Conservation (phyloP, 2,113 vertebrate genomes). For the Tupaia tana region DNA sequence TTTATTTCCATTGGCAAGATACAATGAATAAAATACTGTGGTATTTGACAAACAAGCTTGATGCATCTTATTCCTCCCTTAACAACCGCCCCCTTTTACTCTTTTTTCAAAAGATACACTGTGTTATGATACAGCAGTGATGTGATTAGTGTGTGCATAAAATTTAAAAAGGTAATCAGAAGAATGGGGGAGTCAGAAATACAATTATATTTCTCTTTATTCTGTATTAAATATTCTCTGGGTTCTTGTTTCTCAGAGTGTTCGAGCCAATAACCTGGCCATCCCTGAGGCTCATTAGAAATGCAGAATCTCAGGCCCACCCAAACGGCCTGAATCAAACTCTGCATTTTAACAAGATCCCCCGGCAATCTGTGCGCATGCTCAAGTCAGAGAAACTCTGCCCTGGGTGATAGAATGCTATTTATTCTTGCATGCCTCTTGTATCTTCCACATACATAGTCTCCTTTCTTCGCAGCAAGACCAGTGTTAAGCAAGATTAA, state of each 20-base stretch:
- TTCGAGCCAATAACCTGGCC: neutral
- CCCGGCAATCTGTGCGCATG: rapidly evolving
- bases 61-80: constrained; percentile 52
- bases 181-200: neutral
- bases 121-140: constrained; percentile 66
- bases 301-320: neutral
- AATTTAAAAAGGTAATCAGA: constrained; percentile 21
- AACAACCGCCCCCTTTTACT: neutral
- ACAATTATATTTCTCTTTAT: neutral
- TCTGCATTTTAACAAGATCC: neutral
- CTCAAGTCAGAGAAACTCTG: neutral
- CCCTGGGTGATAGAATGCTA: neutral
- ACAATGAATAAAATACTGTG: constrained; percentile 84
- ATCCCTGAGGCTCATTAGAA: neutral
- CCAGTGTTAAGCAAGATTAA: constrained; percentile 47
- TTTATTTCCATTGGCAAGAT: constrained; percentile 84
- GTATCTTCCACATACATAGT: neutral
- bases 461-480: neutral
- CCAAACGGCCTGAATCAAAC: neutral
- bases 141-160: constrained; percentile 30
- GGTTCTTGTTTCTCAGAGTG: neutral
- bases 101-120: constrained; percentile 57
- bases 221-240: neutral
- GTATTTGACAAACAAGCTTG: constrained; percentile 74
- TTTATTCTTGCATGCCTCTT: neutral